These are phyloP conservation scores for Operophtera brumata DNA, from an alignment of 2,888 invertebrate species.

Conservation along the genomic window DNA sequence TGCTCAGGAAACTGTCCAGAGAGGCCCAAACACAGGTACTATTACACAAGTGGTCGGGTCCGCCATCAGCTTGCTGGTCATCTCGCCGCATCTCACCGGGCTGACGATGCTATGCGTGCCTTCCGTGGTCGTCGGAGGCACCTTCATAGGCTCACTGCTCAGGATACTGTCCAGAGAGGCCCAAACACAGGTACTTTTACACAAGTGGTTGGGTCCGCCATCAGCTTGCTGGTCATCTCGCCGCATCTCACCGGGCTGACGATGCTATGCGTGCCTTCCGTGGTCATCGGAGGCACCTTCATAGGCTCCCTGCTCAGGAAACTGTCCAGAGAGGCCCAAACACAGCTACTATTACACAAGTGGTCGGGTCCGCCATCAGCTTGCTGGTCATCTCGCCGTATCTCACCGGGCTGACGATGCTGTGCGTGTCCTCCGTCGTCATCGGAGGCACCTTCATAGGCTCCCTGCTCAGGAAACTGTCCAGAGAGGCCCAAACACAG, in stretches of 20 bases:
- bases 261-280: slow-evolving; percentile 90
- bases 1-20: slow-evolving; percentile 88
- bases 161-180: slow-evolving; percentile 88
- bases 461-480: slow-evolving; percentile 86
- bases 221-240: slow-evolving; percentile 91
- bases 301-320: slow-evolving; percentile 89
- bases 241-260: slow-evolving; percentile 94
- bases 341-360: slow-evolving; percentile 89
- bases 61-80: slow-evolving; percentile 87
- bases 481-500: slow-evolving; percentile 91
- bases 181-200: slow-evolving; percentile 92
- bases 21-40: slow-evolving; percentile 92
- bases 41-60: slow-evolving; percentile 87
- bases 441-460: slow-evolving; percentile 92
- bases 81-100: slow-evolving; percentile 94
- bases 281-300: slow-evolving; percentile 91
- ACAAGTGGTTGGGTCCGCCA: slow-evolving; percentile 85
- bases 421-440: slow-evolving; percentile 93
- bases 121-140: slow-evolving; percentile 90
- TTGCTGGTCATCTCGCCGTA: slow-evolving; percentile 94
- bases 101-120: slow-evolving; percentile 93
- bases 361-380: slow-evolving; percentile 87
- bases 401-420: slow-evolving; percentile 90
- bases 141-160: slow-evolving; percentile 89
- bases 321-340: slow-evolving; percentile 89